A percentile compares a stretch with the other conserved stretches of the same genome.
These are phyloP conservation scores for Drosophila obscura DNA, from an alignment of 1,140 invertebrate genomes.

Conservation along the genomic window DNA sequence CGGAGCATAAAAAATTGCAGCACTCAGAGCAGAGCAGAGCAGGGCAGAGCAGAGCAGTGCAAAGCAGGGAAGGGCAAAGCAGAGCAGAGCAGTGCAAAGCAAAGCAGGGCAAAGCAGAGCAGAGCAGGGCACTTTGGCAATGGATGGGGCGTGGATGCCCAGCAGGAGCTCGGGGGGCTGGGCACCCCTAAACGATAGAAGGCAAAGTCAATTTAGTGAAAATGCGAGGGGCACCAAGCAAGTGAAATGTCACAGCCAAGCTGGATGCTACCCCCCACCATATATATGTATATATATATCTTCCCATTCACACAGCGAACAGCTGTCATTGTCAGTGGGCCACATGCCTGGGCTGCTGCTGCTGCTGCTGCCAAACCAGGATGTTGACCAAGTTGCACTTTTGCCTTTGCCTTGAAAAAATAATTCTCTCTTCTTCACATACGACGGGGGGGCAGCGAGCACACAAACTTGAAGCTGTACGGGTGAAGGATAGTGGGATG, in stretches of 20 bases:
- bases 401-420: conserved; percentile 4
- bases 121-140: conserved; percentile 28
- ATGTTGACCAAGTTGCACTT: conserved; percentile 18
- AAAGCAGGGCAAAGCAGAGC: no score
- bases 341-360: conserved; percentile 23
- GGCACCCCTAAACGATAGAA: conserved; percentile 38
- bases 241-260: conserved; percentile 54
- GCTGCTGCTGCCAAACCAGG: no score
- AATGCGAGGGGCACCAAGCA: conserved; percentile 49
- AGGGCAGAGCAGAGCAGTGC: no score
- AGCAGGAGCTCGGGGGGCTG: not conserved
- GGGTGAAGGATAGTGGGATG: no score
- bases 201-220: conserved; percentile 62
- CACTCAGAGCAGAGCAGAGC: conserved; percentile 26
- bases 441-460: no score
- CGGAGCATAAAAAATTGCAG: conserved; percentile 72
- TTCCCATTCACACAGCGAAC: conserved; percentile 7
- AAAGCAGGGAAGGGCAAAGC: conserved; percentile 5
- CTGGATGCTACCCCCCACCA: no score
- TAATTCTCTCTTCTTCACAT: not conserved
- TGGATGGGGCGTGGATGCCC: conserved; percentile 39
- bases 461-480: not conserved
- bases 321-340: conserved; percentile 50
- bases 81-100: not conserved
- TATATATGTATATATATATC: not conserved